Evolutionary conservation across 1,140 invertebrate genomes (phyloP).

Genomic region (Hycleus cichorii): DNA sequence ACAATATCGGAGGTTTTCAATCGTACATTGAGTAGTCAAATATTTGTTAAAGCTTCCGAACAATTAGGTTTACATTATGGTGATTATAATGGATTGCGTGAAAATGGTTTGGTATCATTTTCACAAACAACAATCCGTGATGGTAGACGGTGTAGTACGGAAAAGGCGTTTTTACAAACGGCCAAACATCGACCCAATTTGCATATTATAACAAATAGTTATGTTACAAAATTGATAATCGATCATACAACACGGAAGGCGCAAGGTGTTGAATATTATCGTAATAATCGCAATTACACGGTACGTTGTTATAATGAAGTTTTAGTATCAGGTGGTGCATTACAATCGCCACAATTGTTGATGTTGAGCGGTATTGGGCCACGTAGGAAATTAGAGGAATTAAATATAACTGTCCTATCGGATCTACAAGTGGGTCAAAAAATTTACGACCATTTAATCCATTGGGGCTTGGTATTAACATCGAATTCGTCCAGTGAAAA

Average conservation of each 20-base stretch:
- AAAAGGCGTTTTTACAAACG: conserved; percentile 51
- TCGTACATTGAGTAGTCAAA: conserved; percentile 36
- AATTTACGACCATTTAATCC: conserved; percentile 68
- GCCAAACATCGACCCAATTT: conserved; percentile 55
- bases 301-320: conserved; percentile 24
- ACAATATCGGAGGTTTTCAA: background rate
- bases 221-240: conserved; percentile 58
- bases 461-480: conserved; percentile 54
- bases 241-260: conserved; percentile 48
- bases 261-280: conserved; percentile 53
- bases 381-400: conserved; percentile 45
- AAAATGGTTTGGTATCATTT: conserved; percentile 49
- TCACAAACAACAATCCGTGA: conserved; percentile 54
- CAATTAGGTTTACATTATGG: conserved; percentile 46
- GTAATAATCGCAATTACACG: conserved; percentile 37
- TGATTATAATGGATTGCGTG: conserved; percentile 20
- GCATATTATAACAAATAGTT: conserved; percentile 49
- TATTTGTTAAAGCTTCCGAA: conserved; percentile 49
- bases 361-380: conserved; percentile 57
- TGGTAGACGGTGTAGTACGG: conserved; percentile 48
- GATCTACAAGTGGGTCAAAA: conserved; percentile 62
- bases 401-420: conserved; percentile 58
- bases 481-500: conserved; percentile 40
- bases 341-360: conserved; percentile 50
- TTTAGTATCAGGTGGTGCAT: conserved; percentile 32